These are phyloP conservation scores for Phylloscopus collybita DNA, from an alignment of 2,797 vertebrate genomes.

Conservation along the genomic window DNA sequence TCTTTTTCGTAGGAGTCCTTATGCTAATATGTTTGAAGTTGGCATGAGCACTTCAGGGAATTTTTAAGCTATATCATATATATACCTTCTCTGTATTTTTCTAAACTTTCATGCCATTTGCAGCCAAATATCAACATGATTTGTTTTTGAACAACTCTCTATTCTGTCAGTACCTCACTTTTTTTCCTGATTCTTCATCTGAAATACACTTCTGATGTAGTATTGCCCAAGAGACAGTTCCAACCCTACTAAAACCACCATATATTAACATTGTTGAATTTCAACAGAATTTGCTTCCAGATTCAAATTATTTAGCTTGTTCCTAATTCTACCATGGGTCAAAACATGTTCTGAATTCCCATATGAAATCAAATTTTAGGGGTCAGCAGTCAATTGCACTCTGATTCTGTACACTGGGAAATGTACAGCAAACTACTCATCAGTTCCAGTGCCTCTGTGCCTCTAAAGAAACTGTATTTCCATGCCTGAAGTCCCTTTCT, in stretches of 20 bases:
- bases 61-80: conserved; percentile 26
- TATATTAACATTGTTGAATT: not conserved
- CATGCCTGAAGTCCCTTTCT: conserved; percentile 37
- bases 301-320: not conserved
- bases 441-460: not conserved
- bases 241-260: not conserved
- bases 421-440: not conserved
- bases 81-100: conserved; percentile 4
- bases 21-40: conserved; percentile 62
- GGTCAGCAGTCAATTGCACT: not conserved
- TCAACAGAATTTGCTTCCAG: not conserved
- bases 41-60: conserved; percentile 15
- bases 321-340: not conserved
- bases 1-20: conserved; percentile 4
- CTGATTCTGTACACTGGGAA: not conserved
- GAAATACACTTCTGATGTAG: not conserved
- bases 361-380: not conserved
- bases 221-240: not conserved
- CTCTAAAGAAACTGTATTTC: conserved; percentile 15
- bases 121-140: conserved; percentile 20
- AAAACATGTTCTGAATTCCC: not conserved
- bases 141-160: conserved; percentile 26
- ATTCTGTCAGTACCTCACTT: not conserved
- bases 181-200: not conserved
- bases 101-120: conserved; percentile 1